These are phyloP conservation scores for Prochilodus magdalenae DNA, from an alignment of 2,113 vertebrate genomes.

Conservation along the genomic window DNA sequence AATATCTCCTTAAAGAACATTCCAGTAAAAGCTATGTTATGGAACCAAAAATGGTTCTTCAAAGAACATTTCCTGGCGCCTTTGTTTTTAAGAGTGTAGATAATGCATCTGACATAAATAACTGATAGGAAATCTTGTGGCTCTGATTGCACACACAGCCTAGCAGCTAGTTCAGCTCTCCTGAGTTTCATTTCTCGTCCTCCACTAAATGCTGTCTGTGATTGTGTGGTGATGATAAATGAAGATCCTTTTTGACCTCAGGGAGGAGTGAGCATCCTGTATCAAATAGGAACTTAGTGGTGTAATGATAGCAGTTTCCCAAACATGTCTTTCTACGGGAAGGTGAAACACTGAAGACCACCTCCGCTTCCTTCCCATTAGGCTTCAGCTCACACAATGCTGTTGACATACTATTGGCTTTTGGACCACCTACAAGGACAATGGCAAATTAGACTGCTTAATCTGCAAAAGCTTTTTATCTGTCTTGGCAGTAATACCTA, in stretches of 20 bases:
- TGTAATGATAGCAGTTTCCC: constrained; percentile 34
- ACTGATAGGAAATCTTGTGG: neutral
- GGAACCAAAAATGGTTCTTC: too few relatives aligned
- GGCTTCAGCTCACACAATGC: constrained; percentile 40
- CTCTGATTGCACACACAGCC: neutral
- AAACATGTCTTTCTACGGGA: constrained; percentile 28
- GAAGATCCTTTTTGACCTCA: constrained; percentile 18
- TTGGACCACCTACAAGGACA: constrained; percentile 52
- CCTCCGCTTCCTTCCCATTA: constrained; percentile 18
- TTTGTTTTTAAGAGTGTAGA: too few relatives aligned
- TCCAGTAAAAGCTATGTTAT: too few relatives aligned
- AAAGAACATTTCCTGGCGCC: too few relatives aligned
- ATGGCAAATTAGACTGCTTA: constrained; percentile 52
- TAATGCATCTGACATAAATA: neutral
- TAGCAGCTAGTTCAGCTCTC: neutral
- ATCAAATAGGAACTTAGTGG: constrained; percentile 14
- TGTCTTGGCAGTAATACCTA: constrained; percentile 43
- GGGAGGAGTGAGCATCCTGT: constrained; percentile 33
- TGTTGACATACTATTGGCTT: constrained; percentile 50
- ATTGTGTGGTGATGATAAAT: constrained; percentile 43
- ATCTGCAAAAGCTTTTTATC: constrained; percentile 62
- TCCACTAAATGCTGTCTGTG: constrained; percentile 27
- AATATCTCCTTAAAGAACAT: too few relatives aligned
- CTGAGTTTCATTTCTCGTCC: constrained; percentile 12
- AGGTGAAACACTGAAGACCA: neutral